Percentiles rank a stretch among this genome's conserved stretches.
These are phyloP conservation scores for Ianthella basta DNA, from an alignment of 37 sponge, comb jelly and placozoan genomes.

Conservation along the genomic window DNA sequence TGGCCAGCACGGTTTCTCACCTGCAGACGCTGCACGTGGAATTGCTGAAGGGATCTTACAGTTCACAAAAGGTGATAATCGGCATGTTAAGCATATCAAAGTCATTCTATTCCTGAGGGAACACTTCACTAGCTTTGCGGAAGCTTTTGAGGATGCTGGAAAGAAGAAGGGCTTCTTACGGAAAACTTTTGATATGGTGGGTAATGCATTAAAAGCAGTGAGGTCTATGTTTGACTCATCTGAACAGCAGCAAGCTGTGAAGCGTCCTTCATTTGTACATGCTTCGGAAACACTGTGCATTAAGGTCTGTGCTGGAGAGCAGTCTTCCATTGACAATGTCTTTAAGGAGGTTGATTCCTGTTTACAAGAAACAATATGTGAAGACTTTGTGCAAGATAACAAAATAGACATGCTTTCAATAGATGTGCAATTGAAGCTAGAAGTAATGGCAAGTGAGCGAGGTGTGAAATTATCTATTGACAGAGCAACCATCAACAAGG, in stretches of 20 bases:
- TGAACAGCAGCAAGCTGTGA: too few relatives aligned
- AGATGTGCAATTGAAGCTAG: background rate
- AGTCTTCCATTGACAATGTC: background rate
- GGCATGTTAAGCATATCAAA: background rate
- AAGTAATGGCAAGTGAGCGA: background rate
- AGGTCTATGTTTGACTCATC: too few relatives aligned
- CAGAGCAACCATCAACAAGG: background rate
- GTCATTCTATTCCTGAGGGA: slow-evolving; percentile 8
- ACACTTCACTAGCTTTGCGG: background rate
- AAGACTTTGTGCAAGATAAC: background rate
- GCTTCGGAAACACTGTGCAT: too few relatives aligned
- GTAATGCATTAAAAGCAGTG: too few relatives aligned
- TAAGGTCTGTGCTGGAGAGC: slow-evolving; percentile 1
- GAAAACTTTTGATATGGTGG: too few relatives aligned
- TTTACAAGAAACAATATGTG: background rate
- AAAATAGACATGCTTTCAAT: background rate
- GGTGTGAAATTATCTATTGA: background rate
- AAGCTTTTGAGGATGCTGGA: background rate
- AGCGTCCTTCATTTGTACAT: too few relatives aligned
- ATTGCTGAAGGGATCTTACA: background rate
- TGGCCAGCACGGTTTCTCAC: background rate
- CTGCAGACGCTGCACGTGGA: slow-evolving; percentile 1
- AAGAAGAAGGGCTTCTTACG: background rate
- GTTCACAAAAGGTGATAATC: background rate
- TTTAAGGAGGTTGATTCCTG: background rate